A percentile compares a stretch with the other conserved stretches of the same genome.
These are phyloP conservation scores for Scytalopus superciliaris DNA, from an alignment of 2,113 vertebrate genomes.

Conservation along the genomic window DNA sequence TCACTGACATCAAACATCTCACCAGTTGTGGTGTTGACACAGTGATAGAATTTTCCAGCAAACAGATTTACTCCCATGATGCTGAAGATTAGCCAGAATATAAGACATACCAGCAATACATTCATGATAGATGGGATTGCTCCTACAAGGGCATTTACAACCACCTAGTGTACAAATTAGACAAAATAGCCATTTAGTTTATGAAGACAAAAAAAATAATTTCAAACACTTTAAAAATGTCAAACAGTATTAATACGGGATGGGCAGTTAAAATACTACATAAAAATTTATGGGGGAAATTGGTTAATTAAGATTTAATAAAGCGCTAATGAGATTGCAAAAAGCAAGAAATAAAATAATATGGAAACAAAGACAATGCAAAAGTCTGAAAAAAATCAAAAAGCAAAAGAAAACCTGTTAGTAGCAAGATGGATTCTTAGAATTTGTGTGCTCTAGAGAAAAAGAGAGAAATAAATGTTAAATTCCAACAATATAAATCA, in stretches of 20 bases:
- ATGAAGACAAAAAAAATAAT: background rate
- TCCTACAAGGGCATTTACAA: conserved; percentile 95
- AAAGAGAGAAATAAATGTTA: conserved; percentile 69
- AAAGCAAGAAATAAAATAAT: conserved; percentile 38
- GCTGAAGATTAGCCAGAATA: conserved; percentile 99
- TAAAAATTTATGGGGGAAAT: background rate
- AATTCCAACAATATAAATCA: conserved; percentile 78
- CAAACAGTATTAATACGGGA: background rate
- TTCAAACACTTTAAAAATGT: background rate
- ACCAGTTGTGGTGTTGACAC: conserved; percentile 78
- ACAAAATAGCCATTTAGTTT: background rate
- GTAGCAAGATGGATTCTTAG: conserved; percentile 86
- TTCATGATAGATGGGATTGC: conserved; percentile 99
- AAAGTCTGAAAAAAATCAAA: conserved; percentile 40
- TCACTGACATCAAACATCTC: conserved; percentile 20
- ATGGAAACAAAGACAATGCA: conserved; percentile 40
- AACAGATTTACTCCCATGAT: conserved; percentile 99
- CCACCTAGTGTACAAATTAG: conserved; percentile 81
- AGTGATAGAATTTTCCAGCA: conserved; percentile 89
- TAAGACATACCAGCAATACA: conserved; percentile 96
- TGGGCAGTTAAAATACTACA: background rate
- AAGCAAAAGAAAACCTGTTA: conserved; percentile 84
- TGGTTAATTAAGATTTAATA: background rate
- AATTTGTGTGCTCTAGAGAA: conserved; percentile 82
- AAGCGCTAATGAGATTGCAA: background rate